A percentile compares a stretch with the other conserved stretches of the same genome.
Conservation (phyloP, 1,140 invertebrate species). For the Atta cephalotes region DNA sequence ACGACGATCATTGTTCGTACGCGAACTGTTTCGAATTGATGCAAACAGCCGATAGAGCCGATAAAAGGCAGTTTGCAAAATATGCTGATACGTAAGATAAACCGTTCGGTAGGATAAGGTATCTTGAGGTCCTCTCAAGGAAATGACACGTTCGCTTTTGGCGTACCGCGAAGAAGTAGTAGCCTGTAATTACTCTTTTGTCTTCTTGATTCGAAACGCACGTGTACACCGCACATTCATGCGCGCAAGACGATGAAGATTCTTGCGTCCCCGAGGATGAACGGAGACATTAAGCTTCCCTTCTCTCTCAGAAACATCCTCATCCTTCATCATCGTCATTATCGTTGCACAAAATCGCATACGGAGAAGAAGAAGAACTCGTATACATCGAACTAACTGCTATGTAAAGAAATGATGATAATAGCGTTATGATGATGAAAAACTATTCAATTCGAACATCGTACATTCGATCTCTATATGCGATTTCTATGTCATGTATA, state of each 20-base stretch:
- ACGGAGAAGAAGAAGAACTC: not conserved
- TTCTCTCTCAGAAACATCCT: conserved; percentile 27
- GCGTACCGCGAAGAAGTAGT: conserved; percentile 55
- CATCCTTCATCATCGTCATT: conserved; percentile 6
- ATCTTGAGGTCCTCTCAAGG: conserved; percentile 61
- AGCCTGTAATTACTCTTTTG: conserved; percentile 50
- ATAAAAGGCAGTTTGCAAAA: conserved; percentile 26
- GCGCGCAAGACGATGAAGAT: conserved; percentile 9
- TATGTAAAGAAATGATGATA: conserved; percentile 23
- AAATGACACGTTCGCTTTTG: conserved; percentile 47
- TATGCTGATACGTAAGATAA: conserved; percentile 80
- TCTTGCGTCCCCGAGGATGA: conserved; percentile 20
- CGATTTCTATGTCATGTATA: conserved; percentile 28
- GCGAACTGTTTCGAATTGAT: conserved; percentile 55
- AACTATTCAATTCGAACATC: conserved; percentile 2
- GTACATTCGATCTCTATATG: conserved; percentile 44
- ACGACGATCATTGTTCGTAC: conserved; percentile 23
- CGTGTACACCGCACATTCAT: conserved; percentile 22
- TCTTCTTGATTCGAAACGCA: conserved; percentile 39
- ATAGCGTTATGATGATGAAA: conserved; percentile 25
- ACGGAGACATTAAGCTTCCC: not conserved
- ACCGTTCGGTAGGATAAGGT: conserved; percentile 55
- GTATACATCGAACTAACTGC: not conserved
- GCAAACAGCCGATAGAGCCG: conserved; percentile 4
- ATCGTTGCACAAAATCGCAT: conserved; percentile 37